Conservation (phyloP, 1,140 invertebrate species). For the Pseudomyrmex concolor region DNA sequence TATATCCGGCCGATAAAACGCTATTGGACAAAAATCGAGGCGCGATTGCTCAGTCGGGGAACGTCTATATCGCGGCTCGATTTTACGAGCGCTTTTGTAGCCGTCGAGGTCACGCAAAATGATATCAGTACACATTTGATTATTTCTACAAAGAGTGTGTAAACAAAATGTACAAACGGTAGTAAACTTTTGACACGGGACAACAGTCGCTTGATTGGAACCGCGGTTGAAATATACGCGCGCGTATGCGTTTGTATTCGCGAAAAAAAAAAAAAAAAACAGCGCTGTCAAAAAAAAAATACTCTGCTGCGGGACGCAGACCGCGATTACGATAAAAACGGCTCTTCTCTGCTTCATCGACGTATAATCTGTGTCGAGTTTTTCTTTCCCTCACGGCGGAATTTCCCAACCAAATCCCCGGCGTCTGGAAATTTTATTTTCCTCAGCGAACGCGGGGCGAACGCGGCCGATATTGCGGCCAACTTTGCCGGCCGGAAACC, state of each 20-base stretch:
- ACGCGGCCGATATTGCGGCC: constrained; percentile 26
- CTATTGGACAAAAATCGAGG: constrained; percentile 14
- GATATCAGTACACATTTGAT: neutral
- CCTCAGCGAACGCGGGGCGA: neutral
- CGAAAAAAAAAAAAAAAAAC: neutral
- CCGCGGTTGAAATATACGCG: neutral
- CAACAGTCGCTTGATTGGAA: constrained; percentile 1
- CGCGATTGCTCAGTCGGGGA: neutral
- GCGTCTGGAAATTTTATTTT: constrained; percentile 46
- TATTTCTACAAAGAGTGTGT: constrained; percentile 5
- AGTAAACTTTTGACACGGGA: constrained; percentile 19
- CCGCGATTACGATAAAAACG: constrained; percentile 2
- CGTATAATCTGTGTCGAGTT: constrained; percentile 2
- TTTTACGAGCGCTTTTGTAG: constrained; percentile 13
- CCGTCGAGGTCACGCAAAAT: neutral
- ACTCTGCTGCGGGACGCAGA: neutral
- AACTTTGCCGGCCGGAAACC: constrained; percentile 28
- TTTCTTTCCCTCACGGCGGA: neutral
- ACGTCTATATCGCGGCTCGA: neutral
- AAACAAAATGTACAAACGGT: neutral
- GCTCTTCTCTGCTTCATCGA: constrained; percentile 7
- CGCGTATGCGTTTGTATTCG: neutral
- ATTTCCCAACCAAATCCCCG: constrained; percentile 15
- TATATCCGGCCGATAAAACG: neutral
- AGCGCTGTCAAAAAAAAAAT: neutral